Percentiles rank a stretch among this genome's conserved stretches.
Evolutionary conservation across 2,888 invertebrate genomes (phyloP).

Genomic region (Meta bourneti): DNA sequence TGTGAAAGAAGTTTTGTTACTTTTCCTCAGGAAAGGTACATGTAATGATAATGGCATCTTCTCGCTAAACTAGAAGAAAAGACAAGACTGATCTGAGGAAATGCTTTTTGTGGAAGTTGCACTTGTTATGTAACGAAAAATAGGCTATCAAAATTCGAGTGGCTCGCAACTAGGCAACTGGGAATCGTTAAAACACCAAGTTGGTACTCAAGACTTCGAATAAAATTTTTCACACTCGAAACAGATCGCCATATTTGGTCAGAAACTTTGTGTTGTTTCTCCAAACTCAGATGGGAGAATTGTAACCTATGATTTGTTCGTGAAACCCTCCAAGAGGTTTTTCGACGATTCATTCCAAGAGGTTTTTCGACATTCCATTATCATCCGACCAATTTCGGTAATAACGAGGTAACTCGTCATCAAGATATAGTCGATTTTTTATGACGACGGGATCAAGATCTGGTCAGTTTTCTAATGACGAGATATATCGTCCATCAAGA

Average conservation of each 20-base stretch:
- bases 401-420: no score
- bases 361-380: no score
- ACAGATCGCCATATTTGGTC: slow-evolving; percentile 40
- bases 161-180: slow-evolving; percentile 67
- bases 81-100: not conserved
- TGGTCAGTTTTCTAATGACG: no score
- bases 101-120: not conserved
- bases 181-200: slow-evolving; percentile 63
- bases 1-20: not conserved
- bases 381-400: no score
- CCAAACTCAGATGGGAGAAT: no score
- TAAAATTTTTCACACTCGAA: slow-evolving; percentile 18
- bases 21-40: not conserved
- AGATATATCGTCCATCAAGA: no score
- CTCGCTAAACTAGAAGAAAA: not conserved
- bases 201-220: slow-evolving; percentile 63
- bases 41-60: not conserved
- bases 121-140: slow-evolving; percentile 23
- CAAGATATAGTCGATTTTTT: no score
- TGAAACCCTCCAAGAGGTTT: no score
- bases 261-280: no score
- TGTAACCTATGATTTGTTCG: no score
- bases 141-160: slow-evolving; percentile 70
- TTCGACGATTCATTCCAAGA: no score
- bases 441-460: no score